phyloP scores from a whole-genome alignment of 2,888 invertebrate genomes.

The Cataglyphis cursor region DNA sequence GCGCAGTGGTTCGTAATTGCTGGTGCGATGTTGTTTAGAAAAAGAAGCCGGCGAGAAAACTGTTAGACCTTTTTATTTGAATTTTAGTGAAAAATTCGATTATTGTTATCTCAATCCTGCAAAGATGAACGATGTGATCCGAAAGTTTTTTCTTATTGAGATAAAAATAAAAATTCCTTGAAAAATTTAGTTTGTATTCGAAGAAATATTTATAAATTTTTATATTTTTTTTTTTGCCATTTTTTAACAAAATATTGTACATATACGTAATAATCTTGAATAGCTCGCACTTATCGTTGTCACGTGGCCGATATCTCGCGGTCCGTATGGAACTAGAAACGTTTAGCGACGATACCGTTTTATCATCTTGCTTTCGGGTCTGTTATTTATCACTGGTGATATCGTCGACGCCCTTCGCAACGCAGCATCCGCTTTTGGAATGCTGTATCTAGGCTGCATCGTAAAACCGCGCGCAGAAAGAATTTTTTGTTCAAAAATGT shows the following conservation, averaged over 20 bases:
- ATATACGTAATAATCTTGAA: not conserved
- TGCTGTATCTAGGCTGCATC: not conserved
- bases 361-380: slow-evolving; percentile 44
- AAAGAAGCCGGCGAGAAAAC: not conserved
- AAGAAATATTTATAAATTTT: slow-evolving; percentile 10
- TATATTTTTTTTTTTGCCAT: not conserved
- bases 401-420: slow-evolving; percentile 17
- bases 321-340: slow-evolving; percentile 23
- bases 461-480: not conserved
- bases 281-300: not conserved
- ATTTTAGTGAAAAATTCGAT: not conserved
- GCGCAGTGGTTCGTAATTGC: slow-evolving; percentile 42
- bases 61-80: not conserved
- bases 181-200: not conserved
- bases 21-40: not conserved
- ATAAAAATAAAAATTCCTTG: not conserved
- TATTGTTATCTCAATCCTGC: not conserved
- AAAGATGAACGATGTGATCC: not conserved
- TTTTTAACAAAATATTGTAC: not conserved
- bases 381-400: slow-evolving; percentile 44
- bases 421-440: slow-evolving; percentile 23
- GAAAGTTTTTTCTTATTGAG: not conserved
- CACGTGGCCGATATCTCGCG: slow-evolving; percentile 23
- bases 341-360: slow-evolving; percentile 40
- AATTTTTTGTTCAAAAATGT: not conserved